phyloP scores from a whole-genome alignment of 2,113 vertebrate species.

The Mixornis gularis region DNA sequence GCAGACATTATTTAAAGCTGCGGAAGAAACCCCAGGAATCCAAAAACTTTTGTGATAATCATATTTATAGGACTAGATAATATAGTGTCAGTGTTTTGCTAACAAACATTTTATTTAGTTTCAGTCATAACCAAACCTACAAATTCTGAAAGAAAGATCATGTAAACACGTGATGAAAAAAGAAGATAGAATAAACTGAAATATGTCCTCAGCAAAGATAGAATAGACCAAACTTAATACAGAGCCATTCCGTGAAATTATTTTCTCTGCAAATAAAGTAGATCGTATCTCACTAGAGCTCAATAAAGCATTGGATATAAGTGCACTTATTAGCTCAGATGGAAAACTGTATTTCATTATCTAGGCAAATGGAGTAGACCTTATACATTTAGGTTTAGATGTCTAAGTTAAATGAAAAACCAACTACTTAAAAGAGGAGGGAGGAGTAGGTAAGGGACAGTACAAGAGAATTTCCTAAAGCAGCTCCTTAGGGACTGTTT shows the following conservation, averaged over 20 bases:
- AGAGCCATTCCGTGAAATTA: neutral
- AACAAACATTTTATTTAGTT: neutral
- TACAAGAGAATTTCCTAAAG: neutral
- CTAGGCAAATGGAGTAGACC: neutral
- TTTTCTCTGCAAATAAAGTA: neutral
- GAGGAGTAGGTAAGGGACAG: rapidly evolving
- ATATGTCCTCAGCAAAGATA: neutral
- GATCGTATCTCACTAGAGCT: neutral
- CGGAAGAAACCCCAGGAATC: neutral
- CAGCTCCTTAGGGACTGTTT: neutral
- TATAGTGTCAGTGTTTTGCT: neutral
- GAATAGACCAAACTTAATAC: neutral
- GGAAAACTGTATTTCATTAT: neutral
- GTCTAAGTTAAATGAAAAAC: neutral
- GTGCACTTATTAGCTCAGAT: neutral
- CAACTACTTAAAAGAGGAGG: neutral
- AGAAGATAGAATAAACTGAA: neutral
- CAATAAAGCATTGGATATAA: neutral
- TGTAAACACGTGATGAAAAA: neutral
- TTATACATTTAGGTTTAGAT: neutral
- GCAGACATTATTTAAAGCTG: neutral
- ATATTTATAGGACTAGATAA: neutral
- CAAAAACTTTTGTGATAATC: neutral
- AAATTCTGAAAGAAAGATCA: neutral
- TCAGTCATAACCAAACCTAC: neutral